Percentiles rank a stretch among this genome's conserved stretches.
phyloP scores from a whole-genome alignment of 2,113 vertebrate genomes.

The Collichthys lucidus region DNA sequence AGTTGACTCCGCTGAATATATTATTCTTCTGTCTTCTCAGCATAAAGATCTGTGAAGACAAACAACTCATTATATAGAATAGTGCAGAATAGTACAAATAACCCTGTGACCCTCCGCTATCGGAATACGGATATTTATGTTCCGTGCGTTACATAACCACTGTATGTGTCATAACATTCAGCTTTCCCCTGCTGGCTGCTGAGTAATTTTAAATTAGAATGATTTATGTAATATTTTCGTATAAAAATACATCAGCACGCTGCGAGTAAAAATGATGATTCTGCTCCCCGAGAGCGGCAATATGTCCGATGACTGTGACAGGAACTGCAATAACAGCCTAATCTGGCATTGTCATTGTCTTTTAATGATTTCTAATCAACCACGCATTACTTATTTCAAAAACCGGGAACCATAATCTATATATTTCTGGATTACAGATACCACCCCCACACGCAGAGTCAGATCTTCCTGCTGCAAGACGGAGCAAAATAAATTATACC shows the following conservation, averaged over 20 bases:
- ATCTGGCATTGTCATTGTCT: not conserved
- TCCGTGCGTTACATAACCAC: conserved; percentile 51
- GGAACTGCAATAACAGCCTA: conserved; percentile 10
- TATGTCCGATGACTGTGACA: conserved; percentile 8
- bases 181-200: conserved; percentile 16
- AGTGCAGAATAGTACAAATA: conserved; percentile 12
- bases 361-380: conserved; percentile 28
- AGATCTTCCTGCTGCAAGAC: conserved; percentile 9
- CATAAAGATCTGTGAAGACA: conserved; percentile 67
- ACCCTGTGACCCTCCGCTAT: not conserved
- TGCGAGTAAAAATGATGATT: conserved; percentile 21
- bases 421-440: conserved; percentile 21
- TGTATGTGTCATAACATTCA: conserved; percentile 52
- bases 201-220: conserved; percentile 40
- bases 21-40: conserved; percentile 54
- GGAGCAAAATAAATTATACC: not conserved
- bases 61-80: conserved; percentile 42
- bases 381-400: conserved; percentile 15
- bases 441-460: conserved; percentile 24
- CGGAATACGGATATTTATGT: conserved; percentile 57
- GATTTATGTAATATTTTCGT: conserved; percentile 50
- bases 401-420: not conserved
- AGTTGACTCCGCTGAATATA: conserved; percentile 19
- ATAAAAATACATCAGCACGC: conserved; percentile 36
- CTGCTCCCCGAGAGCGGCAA: conserved; percentile 4